Evolutionary conservation across 1,140 invertebrate species (phyloP), one percentile per base, ranked within the genome.

Genomic region (Rhysida immarginata): DNA sequence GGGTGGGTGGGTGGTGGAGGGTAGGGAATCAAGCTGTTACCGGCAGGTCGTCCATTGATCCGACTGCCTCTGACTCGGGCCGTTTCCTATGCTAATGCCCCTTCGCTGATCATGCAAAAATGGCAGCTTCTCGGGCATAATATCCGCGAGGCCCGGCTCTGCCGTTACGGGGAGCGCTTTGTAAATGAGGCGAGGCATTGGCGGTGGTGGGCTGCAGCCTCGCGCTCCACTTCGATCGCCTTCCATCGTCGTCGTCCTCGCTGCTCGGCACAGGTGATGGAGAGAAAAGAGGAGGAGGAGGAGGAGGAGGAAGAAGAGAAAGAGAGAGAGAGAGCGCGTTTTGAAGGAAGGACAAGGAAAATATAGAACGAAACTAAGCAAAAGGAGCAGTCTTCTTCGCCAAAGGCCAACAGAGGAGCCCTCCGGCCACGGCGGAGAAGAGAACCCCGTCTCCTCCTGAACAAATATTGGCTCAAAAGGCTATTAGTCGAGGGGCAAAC

Each of bases 71-170:
- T 8, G 5, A 20, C n/a, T n/a, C n/a, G n/a, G n/a, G n/a, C n/a
- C n/a, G n/a, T n/a, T n/a, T 46, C 44, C 44, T 20, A 5, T 11
- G 44, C 5, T 5, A 5, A 46, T 11, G 5, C 44, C 16, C n/a
- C n/a, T 5, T 46, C 44, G 5, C 44, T 46, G 44, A 46, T 46
- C 44, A 20, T 46, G 44, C 44, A 11, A 20, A 46, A 46, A 46
- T 46, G 44, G 44, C 44, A 46, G 44, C n/a, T 46, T 23, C 23
- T 46, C 11, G 20, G 44, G 44, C 44, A 46, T 46, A 46, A 46
- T 46, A 46, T 46, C 44, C 44, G 8, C 44, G 29, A n/a, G n/a
- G n/a, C n/a, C n/a, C 35, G 35, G 11, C n/a, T 41, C 35, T 41
- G 11, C n/a, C 35, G 35, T 41, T 41, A 13, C 11, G 35, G 35